Percentiles rank a stretch among this genome's conserved stretches.
phyloP scores from a whole-genome alignment of 2,888 invertebrate species.

The Melanchra persicariae region DNA sequence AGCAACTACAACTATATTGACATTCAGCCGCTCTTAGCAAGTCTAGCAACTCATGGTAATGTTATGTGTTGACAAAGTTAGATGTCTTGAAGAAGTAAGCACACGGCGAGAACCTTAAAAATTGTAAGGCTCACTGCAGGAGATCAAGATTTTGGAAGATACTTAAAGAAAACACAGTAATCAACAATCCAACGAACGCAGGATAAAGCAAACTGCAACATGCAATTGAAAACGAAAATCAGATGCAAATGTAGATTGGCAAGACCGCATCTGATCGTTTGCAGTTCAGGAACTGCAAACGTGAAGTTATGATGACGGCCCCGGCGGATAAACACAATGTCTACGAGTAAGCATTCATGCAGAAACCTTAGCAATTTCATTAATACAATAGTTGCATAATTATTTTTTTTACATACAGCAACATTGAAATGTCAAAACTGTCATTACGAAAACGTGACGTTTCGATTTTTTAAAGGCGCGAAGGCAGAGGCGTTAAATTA shows the following conservation, averaged over 20 bases:
- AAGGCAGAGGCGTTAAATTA: constrained; percentile 63
- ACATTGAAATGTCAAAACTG: constrained; percentile 60
- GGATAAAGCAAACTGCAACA: neutral
- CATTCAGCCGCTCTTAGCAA: constrained; percentile 40
- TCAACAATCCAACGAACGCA: neutral
- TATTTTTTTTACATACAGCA: constrained; percentile 14
- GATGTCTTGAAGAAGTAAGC: neutral
- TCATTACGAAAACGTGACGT: constrained; percentile 53
- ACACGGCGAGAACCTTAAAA: neutral
- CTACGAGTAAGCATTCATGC: neutral
- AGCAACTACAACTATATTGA: constrained; percentile 43
- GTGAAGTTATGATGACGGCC: neutral
- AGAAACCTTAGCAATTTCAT: neutral
- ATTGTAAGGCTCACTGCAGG: neutral
- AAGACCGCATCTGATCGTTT: no score
- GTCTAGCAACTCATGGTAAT: constrained; percentile 38
- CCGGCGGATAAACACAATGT: neutral
- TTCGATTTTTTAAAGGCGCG: constrained; percentile 39
- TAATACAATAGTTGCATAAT: constrained; percentile 5
- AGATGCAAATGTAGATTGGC: neutral
- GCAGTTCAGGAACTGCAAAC: neutral
- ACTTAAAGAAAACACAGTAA: neutral
- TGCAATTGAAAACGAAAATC: constrained; percentile 10
- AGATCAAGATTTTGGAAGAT: neutral
- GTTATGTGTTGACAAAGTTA: constrained; percentile 5